These are phyloP conservation scores for Melanotaenia pygmaea DNA, from an alignment of 2,797 vertebrate species.

Conservation along the genomic window DNA sequence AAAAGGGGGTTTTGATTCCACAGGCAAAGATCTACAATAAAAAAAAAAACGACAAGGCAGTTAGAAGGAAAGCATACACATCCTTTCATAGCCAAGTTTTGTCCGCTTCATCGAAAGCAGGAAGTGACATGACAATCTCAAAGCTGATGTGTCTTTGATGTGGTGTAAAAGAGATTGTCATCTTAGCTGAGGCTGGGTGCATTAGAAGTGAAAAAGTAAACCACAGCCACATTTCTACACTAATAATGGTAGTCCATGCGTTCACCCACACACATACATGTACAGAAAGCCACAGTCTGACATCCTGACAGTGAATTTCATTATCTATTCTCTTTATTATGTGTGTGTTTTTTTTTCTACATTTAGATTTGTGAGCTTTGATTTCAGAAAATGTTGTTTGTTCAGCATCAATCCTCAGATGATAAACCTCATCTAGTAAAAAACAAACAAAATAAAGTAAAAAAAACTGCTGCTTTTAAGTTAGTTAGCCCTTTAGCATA, in stretches of 20 bases:
- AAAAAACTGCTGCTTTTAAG: too few species aligned
- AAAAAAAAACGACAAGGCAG: conserved; percentile 7
- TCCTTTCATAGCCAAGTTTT: background rate
- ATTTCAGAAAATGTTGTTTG: background rate
- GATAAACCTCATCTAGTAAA: background rate
- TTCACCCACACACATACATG: conserved; percentile 23
- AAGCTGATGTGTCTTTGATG: background rate
- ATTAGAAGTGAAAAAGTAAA: conserved; percentile 10
- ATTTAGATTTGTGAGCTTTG: background rate
- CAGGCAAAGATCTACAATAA: conserved; percentile 3
- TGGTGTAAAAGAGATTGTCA: background rate
- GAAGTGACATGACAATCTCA: background rate
- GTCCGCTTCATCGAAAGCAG: background rate
- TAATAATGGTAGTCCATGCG: conserved; percentile 40
- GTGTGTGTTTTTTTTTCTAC: background rate
- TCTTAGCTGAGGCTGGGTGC: background rate
- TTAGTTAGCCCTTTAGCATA: too few species aligned
- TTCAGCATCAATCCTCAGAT: conserved; percentile 8
- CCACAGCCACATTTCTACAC: background rate
- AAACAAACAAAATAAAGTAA: too few species aligned
- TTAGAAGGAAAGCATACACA: background rate
- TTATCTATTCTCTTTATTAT: background rate
- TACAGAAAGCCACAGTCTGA: conserved; percentile 18
- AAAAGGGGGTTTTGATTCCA: background rate
- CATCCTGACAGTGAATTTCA: background rate